A percentile compares a stretch with the other conserved stretches of the same genome.
Evolutionary conservation across 92 coral and sea anemone species (phyloP).

Genomic region (Paramuricea clavata): DNA sequence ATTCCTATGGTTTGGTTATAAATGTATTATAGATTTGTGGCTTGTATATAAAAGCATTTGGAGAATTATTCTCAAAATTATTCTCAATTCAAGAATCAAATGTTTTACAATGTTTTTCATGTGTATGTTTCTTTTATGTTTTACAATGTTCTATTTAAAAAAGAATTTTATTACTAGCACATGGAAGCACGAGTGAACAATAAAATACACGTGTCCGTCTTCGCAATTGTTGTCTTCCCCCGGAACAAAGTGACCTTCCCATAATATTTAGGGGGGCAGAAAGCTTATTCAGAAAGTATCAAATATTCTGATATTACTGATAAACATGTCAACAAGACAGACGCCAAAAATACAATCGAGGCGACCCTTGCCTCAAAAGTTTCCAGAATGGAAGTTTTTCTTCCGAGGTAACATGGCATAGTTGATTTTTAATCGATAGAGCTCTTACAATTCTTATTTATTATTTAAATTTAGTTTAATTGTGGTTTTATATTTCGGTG

Average conservation of each 20-base stretch:
- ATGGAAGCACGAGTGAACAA: too few relatives aligned
- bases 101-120: too few relatives aligned
- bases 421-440: not conserved
- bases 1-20: too few relatives aligned
- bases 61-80: too few relatives aligned
- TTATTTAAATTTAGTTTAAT: not conserved
- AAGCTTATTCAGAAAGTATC: not conserved
- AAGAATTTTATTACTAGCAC: too few relatives aligned
- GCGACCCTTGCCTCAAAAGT: conserved; percentile 53
- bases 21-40: too few relatives aligned
- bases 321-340: conserved; percentile 7
- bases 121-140: too few relatives aligned
- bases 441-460: not conserved
- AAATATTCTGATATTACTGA: not conserved
- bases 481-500: not conserved
- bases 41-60: too few relatives aligned
- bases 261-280: not conserved
- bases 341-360: conserved; percentile 52
- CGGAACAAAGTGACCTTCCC: not conserved
- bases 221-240: not conserved
- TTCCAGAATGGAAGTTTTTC: conserved; percentile 41
- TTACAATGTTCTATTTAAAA: too few relatives aligned
- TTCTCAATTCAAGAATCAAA: too few relatives aligned
- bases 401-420: not conserved
- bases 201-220: not conserved